phyloP scores from a whole-genome alignment of 2,888 invertebrate species.

The Stegophylla sp. region DNA sequence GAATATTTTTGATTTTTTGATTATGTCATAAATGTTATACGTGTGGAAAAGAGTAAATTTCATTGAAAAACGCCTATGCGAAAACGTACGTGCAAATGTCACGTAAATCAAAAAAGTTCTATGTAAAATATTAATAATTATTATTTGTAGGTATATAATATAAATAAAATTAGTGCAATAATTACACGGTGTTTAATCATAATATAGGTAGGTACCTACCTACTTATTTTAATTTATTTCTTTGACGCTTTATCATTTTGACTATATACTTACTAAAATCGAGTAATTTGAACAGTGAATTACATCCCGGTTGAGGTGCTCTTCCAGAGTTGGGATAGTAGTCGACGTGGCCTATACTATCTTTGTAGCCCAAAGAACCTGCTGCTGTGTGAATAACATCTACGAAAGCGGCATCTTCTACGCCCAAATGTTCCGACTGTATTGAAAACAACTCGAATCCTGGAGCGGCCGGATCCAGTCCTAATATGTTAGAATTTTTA shows the following conservation, averaged over 20 bases:
- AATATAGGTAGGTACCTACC: too few species aligned
- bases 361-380: conserved; percentile 62
- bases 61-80: background rate
- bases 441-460: conserved; percentile 63
- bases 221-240: too few species aligned
- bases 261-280: conserved; percentile 52
- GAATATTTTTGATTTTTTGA: background rate
- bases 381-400: conserved; percentile 63
- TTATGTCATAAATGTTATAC: background rate
- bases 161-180: too few species aligned
- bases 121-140: too few species aligned
- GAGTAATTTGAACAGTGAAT: conserved; percentile 32
- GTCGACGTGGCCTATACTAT: conserved; percentile 63
- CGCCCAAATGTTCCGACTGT: conserved; percentile 28
- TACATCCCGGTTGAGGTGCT: conserved; percentile 60
- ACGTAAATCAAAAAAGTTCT: too few species aligned
- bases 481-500: too few species aligned
- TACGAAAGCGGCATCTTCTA: conserved; percentile 61
- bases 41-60: background rate
- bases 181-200: too few species aligned
- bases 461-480: conserved; percentile 48
- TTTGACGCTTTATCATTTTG: too few species aligned
- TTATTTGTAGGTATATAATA: too few species aligned
- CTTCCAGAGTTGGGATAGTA: conserved; percentile 64
- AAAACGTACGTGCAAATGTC: too few species aligned